A percentile compares a stretch with the other conserved stretches of the same genome.
Evolutionary conservation across 1,140 invertebrate species (phyloP).

Genomic region (Bombus soroeensis): DNA sequence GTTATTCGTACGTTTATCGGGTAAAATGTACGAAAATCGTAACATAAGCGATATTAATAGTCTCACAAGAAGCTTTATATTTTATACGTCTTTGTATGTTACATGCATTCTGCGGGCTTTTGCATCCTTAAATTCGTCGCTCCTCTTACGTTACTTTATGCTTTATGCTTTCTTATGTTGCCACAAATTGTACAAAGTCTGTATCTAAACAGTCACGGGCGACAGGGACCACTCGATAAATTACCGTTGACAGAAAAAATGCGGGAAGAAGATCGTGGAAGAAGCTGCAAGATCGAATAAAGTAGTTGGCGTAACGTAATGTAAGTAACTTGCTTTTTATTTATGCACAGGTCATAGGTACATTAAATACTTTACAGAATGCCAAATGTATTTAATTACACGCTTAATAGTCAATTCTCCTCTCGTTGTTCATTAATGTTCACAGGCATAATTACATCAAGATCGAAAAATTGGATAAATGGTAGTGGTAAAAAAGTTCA

Average conservation of each 20-base stretch:
- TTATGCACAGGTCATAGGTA: not conserved
- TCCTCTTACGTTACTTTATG: too few species aligned
- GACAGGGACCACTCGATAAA: too few species aligned
- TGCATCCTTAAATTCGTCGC: too few species aligned
- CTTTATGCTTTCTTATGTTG: too few species aligned
- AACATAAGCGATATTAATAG: too few species aligned
- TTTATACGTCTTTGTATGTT: too few species aligned
- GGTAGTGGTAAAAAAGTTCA: conserved; percentile 7
- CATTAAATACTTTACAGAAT: not conserved
- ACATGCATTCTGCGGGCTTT: too few species aligned
- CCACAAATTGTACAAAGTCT: too few species aligned
- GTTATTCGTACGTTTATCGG: too few species aligned
- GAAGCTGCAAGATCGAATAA: not conserved
- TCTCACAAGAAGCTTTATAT: too few species aligned
- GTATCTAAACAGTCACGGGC: too few species aligned
- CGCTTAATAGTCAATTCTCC: not conserved
- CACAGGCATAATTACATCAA: not conserved
- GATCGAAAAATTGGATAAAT: not conserved
- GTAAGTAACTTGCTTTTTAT: not conserved
- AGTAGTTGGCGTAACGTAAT: not conserved
- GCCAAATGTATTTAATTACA: not conserved
- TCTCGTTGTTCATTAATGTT: conserved; percentile 42
- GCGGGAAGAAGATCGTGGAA: not conserved
- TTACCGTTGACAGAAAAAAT: not conserved
- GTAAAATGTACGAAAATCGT: too few species aligned